Conservation (phyloP, 2,113 vertebrate species). For the Oenanthe oenanthe region DNA sequence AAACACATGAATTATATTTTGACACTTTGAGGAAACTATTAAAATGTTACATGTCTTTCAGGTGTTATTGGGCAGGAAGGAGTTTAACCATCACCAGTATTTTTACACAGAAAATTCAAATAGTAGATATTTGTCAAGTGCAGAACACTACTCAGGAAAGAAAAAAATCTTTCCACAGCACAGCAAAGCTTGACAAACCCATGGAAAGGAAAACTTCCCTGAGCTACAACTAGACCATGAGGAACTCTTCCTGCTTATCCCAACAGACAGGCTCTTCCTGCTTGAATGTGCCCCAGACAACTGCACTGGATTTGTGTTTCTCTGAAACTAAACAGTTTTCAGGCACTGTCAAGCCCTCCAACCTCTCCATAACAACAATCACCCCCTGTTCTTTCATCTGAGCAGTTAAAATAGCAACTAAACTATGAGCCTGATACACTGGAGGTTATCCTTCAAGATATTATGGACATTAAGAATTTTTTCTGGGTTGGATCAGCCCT, state of each 20-base stretch:
- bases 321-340: neutral
- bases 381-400: neutral
- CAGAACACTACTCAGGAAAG: neutral
- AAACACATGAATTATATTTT: neutral
- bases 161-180: neutral
- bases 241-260: neutral
- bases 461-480: neutral
- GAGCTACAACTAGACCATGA: neutral
- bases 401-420: neutral
- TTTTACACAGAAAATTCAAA: neutral
- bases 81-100: neutral
- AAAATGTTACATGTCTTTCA: neutral
- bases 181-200: neutral
- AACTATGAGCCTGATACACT: neutral
- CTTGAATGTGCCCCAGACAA: neutral
- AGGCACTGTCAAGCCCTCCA: neutral
- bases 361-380: neutral
- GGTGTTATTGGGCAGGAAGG: neutral
- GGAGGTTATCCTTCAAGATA: neutral
- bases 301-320: neutral
- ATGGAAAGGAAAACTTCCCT: neutral
- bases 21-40: neutral
- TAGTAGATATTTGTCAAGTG: neutral
- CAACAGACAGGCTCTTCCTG: neutral
- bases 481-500: neutral